These are phyloP conservation scores for Rhagium mordax DNA, from an alignment of 2,888 invertebrate genomes.

Conservation along the genomic window DNA sequence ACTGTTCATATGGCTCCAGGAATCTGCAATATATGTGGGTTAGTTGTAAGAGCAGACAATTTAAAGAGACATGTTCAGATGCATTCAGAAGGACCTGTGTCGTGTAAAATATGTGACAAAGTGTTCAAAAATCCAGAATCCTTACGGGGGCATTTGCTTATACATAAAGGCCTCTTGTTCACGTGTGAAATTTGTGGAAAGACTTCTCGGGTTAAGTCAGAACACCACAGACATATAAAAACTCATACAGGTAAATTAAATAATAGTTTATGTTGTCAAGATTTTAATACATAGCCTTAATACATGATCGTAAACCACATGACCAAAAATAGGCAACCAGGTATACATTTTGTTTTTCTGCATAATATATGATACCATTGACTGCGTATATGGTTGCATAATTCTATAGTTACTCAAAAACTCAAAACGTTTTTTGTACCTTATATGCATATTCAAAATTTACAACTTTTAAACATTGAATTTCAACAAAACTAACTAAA, in stretches of 20 bases:
- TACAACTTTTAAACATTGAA: too few species aligned
- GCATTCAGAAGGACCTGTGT: conserved; percentile 58
- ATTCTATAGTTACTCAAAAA: too few species aligned
- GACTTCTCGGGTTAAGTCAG: conserved; percentile 58
- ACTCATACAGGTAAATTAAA: conserved; percentile 55
- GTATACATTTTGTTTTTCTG: too few species aligned
- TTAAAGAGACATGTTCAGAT: conserved; percentile 58
- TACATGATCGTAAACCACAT: too few species aligned
- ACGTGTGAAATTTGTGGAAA: conserved; percentile 63
- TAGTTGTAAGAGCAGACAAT: conserved; percentile 59
- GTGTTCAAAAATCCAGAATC: conserved; percentile 62
- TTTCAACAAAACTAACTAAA: too few species aligned
- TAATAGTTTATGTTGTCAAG: too few species aligned
- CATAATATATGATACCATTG: too few species aligned
- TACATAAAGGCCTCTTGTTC: conserved; percentile 57
- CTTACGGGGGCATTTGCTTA: conserved; percentile 58
- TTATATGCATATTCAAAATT: too few species aligned
- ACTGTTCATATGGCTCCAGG: conserved; percentile 56
- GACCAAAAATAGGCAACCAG: too few species aligned
- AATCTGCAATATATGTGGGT: conserved; percentile 63
- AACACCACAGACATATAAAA: conserved; percentile 59
- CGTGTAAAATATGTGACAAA: conserved; percentile 59
- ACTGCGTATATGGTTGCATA: too few species aligned
- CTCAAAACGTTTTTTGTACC: too few species aligned
- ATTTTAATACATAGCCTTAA: too few species aligned